phyloP scores from a whole-genome alignment of 2,797 vertebrate genomes.

The Craterocephalus amniculus region DNA sequence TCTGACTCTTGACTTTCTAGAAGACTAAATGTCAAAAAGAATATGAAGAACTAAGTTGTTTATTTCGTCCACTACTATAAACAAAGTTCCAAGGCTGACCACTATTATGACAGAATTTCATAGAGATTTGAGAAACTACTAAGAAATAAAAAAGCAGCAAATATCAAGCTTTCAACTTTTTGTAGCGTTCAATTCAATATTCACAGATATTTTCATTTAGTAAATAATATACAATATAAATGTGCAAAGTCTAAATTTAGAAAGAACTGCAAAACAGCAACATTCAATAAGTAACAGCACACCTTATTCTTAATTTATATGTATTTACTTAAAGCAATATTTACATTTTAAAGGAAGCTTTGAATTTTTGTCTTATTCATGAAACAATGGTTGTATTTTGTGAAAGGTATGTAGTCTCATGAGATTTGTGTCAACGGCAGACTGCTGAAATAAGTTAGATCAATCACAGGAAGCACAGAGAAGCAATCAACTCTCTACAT shows the following conservation, averaged over 20 bases:
- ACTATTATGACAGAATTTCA: not conserved
- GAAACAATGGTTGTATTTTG: conserved; percentile 23
- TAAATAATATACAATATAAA: not conserved
- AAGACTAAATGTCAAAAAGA: not conserved
- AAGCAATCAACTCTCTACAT: conserved; percentile 56
- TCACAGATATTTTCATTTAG: too few relatives aligned
- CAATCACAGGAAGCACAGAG: conserved; percentile 55
- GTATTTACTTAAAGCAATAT: not conserved
- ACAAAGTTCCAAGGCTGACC: not conserved
- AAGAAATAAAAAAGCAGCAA: too few relatives aligned
- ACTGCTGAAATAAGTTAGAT: conserved; percentile 71
- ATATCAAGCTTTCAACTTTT: too few relatives aligned
- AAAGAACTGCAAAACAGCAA: not conserved
- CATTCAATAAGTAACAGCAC: not conserved
- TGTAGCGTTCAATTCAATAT: too few relatives aligned
- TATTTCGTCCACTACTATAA: not conserved
- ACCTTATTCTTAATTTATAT: not conserved
- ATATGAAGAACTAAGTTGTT: not conserved
- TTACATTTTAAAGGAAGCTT: conserved; percentile 23
- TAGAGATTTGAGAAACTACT: too few relatives aligned
- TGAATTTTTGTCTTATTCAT: conserved; percentile 29
- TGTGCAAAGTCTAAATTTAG: not conserved
- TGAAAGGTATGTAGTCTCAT: conserved; percentile 42
- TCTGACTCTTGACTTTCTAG: not conserved
- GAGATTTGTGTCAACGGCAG: conserved; percentile 58